phyloP scores from a whole-genome alignment of 2,888 invertebrate species.

The Synanthedon formicaeformis region DNA sequence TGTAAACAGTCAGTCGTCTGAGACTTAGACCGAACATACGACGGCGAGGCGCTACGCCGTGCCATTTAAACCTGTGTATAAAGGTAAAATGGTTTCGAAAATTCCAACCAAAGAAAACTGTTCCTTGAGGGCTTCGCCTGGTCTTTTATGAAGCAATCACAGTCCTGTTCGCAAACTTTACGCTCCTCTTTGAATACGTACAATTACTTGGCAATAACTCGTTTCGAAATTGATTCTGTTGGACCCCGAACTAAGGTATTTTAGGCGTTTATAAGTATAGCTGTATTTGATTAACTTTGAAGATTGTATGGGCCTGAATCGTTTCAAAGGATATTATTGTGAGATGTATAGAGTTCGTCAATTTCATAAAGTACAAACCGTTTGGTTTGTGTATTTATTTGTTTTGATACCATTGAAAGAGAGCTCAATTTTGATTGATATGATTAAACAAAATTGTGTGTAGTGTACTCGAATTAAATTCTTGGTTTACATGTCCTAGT shows the following conservation, averaged over 20 bases:
- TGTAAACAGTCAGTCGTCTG: neutral
- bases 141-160: constrained; percentile 48
- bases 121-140: constrained; percentile 23
- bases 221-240: constrained; percentile 36
- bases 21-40: neutral
- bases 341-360: too few relatives aligned
- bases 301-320: too few relatives aligned
- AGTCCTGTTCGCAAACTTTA: constrained; percentile 38
- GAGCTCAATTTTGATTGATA: too few relatives aligned
- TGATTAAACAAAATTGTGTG: too few relatives aligned
- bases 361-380: too few relatives aligned
- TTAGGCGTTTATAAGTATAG: too few relatives aligned
- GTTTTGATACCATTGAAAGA: too few relatives aligned
- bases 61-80: constrained; percentile 20
- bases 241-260: constrained; percentile 7
- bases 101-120: constrained; percentile 24
- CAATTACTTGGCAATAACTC: constrained; percentile 48
- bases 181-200: constrained; percentile 40
- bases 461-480: too few relatives aligned
- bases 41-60: constrained; percentile 2
- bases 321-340: too few relatives aligned
- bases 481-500: too few relatives aligned
- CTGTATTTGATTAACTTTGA: too few relatives aligned
- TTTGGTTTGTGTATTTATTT: too few relatives aligned
- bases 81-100: constrained; percentile 19